These are phyloP conservation scores for Drosophila macrospina DNA, from an alignment of 2,888 invertebrate genomes.

Conservation along the genomic window DNA sequence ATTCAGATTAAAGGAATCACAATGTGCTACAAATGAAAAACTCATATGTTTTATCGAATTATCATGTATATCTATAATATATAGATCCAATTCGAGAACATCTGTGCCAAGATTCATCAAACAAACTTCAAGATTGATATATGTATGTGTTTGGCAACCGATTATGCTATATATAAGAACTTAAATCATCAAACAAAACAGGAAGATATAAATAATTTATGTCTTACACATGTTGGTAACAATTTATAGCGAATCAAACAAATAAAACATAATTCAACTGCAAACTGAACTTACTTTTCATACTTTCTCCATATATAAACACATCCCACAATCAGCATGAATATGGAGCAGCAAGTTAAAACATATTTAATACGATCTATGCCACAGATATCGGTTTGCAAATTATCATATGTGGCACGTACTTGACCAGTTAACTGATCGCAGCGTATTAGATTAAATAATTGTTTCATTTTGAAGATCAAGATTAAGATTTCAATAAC, in stretches of 20 bases:
- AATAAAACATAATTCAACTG: no score
- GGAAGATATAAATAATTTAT: background rate
- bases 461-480: constrained; percentile 46
- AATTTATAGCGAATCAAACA: background rate
- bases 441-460: constrained; percentile 66
- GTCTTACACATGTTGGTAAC: background rate
- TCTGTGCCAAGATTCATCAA: background rate
- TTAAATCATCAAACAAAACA: background rate
- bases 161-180: background rate
- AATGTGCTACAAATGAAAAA: background rate
- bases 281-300: constrained; percentile 57
- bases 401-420: constrained; percentile 60
- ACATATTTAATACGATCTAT: constrained; percentile 69
- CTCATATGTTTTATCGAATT: background rate
- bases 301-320: constrained; percentile 66
- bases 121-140: background rate
- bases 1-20: background rate
- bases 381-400: constrained; percentile 79
- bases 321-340: constrained; percentile 58
- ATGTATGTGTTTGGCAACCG: background rate
- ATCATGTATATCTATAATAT: background rate
- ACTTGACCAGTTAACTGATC: constrained; percentile 58
- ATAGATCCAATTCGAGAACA: no score
- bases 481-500: constrained; percentile 1
- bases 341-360: constrained; percentile 53